These are phyloP conservation scores for Pogona vitticeps DNA, from an alignment of 2,113 vertebrate species.

Conservation along the genomic window DNA sequence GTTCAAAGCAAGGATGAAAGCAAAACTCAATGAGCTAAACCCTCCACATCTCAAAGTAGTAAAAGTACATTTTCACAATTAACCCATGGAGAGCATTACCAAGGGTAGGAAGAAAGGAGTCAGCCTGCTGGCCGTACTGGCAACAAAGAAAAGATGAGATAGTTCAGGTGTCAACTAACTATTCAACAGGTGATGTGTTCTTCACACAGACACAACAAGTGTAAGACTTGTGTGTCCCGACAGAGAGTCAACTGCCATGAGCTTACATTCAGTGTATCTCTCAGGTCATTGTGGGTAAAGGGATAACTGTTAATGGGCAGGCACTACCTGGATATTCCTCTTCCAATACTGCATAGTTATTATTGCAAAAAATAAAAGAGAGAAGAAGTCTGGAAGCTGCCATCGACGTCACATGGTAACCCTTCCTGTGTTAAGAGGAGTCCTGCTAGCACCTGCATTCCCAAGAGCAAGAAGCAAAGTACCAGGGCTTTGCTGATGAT, in stretches of 20 bases:
- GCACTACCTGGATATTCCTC: rapidly evolving
- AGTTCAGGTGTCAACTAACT: too few species aligned
- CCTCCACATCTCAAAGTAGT: not conserved
- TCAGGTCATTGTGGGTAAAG: not conserved
- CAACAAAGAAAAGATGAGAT: not conserved
- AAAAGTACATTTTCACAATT: conserved; percentile 4
- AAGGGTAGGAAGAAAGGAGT: not conserved
- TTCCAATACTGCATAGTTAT: not conserved
- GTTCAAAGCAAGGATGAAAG: not conserved
- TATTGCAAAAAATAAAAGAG: not conserved
- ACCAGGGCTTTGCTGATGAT: too few species aligned
- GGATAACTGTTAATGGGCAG: not conserved
- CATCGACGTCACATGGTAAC: too few species aligned
- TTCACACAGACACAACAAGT: not conserved
- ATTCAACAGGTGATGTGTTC: not conserved
- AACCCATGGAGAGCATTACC: not conserved
- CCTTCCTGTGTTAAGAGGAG: not conserved
- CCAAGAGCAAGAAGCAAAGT: too few species aligned
- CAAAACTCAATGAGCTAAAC: conserved; percentile 3
- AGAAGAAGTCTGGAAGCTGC: too few species aligned
- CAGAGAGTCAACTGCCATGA: too few species aligned
- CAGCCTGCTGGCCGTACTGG: not conserved
- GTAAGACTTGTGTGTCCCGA: not conserved
- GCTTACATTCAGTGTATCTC: too few species aligned
- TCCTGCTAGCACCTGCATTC: too few species aligned